A percentile compares a stretch with the other conserved stretches of the same genome.
phyloP scores from a whole-genome alignment of 2,113 vertebrate genomes.

The Melospiza melodia region DNA sequence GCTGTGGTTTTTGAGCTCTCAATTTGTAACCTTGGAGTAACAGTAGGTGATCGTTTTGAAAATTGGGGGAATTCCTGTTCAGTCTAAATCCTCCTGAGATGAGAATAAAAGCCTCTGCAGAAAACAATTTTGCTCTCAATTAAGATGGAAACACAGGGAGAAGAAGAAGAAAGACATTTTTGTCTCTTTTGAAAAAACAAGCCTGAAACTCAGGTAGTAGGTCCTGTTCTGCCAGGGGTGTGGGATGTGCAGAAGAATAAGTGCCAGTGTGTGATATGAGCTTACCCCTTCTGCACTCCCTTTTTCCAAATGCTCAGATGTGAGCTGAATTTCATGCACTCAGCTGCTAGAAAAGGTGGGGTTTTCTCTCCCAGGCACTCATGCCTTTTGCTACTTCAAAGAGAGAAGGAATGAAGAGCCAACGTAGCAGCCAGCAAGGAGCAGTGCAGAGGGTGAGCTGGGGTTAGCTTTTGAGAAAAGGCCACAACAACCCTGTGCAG shows the following conservation, averaged over 20 bases:
- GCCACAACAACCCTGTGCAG: fast-evolving
- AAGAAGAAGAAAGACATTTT: not conserved
- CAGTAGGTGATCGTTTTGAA: not conserved
- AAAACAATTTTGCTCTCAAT: not conserved
- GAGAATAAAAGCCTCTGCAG: not conserved
- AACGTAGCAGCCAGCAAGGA: fast-evolving
- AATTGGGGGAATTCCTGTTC: not conserved
- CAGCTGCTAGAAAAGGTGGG: not conserved
- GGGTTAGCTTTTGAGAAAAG: not conserved
- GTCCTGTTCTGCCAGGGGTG: not conserved
- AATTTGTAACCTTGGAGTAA: not conserved
- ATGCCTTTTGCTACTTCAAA: not conserved
- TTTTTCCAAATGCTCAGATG: not conserved
- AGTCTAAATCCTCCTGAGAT: not conserved
- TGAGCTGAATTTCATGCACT: not conserved
- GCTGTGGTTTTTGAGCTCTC: not conserved
- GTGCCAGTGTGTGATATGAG: not conserved
- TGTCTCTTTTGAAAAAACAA: not conserved
- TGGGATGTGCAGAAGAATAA: not conserved
- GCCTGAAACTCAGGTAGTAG: not conserved
- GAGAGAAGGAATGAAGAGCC: not conserved
- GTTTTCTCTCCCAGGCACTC: not conserved
- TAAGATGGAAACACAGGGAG: not conserved
- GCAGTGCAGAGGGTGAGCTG: not conserved
- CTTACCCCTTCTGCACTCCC: not conserved